phyloP scores from a whole-genome alignment of 2,797 vertebrate genomes.

The Buphagus erythrorhynchus region DNA sequence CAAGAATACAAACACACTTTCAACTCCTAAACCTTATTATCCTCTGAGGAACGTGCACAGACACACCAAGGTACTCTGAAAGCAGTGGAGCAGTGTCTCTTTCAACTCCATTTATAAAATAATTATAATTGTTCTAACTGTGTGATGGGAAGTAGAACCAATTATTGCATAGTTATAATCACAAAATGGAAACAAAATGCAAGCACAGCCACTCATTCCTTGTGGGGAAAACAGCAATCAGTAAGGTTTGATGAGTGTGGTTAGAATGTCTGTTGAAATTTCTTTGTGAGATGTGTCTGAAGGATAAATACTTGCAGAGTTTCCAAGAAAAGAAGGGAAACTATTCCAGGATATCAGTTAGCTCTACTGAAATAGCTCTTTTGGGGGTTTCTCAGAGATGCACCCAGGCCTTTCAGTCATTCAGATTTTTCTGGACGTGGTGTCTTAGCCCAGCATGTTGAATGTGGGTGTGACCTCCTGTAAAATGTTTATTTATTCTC shows the following conservation, averaged over 20 bases:
- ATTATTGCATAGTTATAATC: neutral
- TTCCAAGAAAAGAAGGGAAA: neutral
- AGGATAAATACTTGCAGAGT: neutral
- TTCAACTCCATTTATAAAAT: neutral
- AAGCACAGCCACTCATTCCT: neutral
- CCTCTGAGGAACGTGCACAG: neutral
- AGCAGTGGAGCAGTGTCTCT: neutral
- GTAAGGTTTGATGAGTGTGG: neutral
- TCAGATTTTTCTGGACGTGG: neutral
- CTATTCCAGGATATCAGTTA: neutral
- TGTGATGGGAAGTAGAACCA: neutral
- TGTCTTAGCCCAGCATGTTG: neutral
- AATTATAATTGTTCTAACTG: neutral
- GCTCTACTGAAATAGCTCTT: neutral
- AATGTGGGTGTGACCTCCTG: neutral
- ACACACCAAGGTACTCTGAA: neutral
- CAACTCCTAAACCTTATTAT: neutral
- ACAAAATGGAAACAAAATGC: neutral
- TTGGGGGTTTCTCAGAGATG: accelerated
- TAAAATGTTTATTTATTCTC: neutral
- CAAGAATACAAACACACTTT: neutral
- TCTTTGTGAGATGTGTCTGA: neutral
- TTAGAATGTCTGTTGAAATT: neutral
- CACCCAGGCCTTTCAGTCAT: neutral
- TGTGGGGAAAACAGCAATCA: neutral